Evolutionary conservation across 2,888 invertebrate species (phyloP), one percentile per base, ranked within the genome.

Genomic region (Parelbella ahira): DNA sequence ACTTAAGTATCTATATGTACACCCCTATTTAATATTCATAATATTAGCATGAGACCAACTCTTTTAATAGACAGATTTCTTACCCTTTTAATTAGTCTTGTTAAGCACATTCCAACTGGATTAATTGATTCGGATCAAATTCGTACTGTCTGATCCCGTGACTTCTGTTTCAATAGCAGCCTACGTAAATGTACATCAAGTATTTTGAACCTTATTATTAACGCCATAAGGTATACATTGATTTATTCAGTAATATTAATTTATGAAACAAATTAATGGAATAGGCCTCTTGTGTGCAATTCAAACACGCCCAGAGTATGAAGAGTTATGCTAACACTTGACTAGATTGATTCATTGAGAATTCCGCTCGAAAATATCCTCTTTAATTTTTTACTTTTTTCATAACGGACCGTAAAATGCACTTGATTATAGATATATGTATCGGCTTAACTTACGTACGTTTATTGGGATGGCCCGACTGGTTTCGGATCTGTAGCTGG

Each of bases 261-360:
- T 39, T 33, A 20, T 41, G 33, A 33, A 32, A 27, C 33, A 41
- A 37, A 37, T 41, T 27, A 27, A 25, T 27, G 13, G 27, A 33
- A 41, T 41, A 32, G 39, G 32, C 33, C 41, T 41, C 41, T 41
- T 27, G 41, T 41, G 27, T 27, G 33, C 41, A 41, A 33, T 41
- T 9, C 41, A 41, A 41, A 41, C 33, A 33, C 13, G 19, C 2
- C 7, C 33, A 33, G 30, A 18, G 12, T 41, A 33, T 39, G 39
- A 25, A 33, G 41, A 27, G 33, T 27, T 32, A 13, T 13, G 41
- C 41, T 15, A 41, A 41, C 41, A 41, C 41, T 41, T 25, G n/a
- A 4, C 25, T 41, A 33, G 33, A 41, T 41, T 41, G 41, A 41
- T 33, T 41, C 12, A 27, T 27, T 41, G 41, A 15, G 32, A 21